Evolutionary conservation across 2,888 invertebrate species (phyloP), one percentile per base, ranked within the genome.

Genomic region (Ceraclea dissimilis): DNA sequence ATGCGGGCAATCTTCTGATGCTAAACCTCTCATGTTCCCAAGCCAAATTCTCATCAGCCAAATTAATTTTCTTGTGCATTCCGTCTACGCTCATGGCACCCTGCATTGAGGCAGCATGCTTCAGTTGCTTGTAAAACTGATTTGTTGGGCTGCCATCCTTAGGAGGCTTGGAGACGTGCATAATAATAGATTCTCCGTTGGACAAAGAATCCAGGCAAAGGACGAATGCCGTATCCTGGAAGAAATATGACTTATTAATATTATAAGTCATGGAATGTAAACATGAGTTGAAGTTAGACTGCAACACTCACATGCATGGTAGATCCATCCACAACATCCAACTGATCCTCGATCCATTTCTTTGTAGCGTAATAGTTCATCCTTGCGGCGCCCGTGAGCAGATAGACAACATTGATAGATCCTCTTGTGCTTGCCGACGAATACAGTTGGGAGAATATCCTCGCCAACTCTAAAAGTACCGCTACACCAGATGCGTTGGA

Each of bases 1-100:
- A 91, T 0, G 95, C 95, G 0, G 94, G 88, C 66, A 96, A 80
- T 62, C 95, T 79, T 62, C 92, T 82, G 64, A 98, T 93, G 70
- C 94, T 95, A 74, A 90, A 98, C 63, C 93, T 78, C 72, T 99
- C 98, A 68, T 99, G 98, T 67, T 97, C 96, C 98, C 98, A 99
- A 0, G 94, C 90, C 22, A 96, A 72, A 54, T 86, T 80, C 63
- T 92, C 90, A 52, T 96, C 94, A 0, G 93, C 94, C 54, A 98
- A 75, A 76, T 96, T 96, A 64, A 99, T 98, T 78, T 98, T 98
- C 75, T 97, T 97, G 67, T 97, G 95, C 6, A 86, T 81, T 48
- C 89, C 80, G 60, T 88, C 84, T 0, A 77, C 70, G 1, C 75
- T 71, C 1, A 78, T 69, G 0, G 72, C 54, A 1, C 71, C 71